These are phyloP conservation scores for Manis javanica DNA, from an alignment of 2,797 vertebrate genomes.

Conservation along the genomic window DNA sequence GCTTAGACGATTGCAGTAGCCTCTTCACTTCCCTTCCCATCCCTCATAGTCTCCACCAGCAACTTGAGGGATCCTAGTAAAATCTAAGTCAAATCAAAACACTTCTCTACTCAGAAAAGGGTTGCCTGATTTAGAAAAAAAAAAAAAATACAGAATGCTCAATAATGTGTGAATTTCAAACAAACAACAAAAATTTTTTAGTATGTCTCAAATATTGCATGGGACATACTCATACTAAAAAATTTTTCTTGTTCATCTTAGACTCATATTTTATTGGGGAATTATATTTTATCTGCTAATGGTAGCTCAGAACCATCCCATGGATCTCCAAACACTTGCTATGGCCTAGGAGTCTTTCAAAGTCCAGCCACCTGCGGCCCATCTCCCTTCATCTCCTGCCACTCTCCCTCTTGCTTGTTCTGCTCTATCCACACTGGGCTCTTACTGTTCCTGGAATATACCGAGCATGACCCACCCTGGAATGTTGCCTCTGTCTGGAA, in stretches of 20 bases:
- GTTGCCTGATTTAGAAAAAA: neutral
- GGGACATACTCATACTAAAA: neutral
- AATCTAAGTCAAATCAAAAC: neutral
- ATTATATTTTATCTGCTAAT: neutral
- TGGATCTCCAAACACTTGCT: neutral
- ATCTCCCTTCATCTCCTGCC: neutral
- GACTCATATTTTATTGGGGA: neutral
- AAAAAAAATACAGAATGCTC: neutral
- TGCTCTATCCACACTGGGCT: no score
- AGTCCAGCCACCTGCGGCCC: neutral
- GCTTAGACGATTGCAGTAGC: neutral
- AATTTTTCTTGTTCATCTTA: neutral
- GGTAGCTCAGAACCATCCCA: neutral
- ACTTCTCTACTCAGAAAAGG: neutral
- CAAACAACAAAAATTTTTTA: neutral
- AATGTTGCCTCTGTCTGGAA: neutral
- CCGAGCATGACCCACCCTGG: neutral
- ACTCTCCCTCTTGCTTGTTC: neutral
- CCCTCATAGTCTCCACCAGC: neutral
- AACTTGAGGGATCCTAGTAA: neutral
- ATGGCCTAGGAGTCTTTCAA: neutral
- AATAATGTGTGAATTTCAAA: neutral
- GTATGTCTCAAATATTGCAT: neutral
- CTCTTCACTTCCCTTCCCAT: neutral
- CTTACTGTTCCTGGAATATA: neutral